phyloP scores from a whole-genome alignment of 2,888 invertebrate genomes.

The Ferrisia virgata region DNA sequence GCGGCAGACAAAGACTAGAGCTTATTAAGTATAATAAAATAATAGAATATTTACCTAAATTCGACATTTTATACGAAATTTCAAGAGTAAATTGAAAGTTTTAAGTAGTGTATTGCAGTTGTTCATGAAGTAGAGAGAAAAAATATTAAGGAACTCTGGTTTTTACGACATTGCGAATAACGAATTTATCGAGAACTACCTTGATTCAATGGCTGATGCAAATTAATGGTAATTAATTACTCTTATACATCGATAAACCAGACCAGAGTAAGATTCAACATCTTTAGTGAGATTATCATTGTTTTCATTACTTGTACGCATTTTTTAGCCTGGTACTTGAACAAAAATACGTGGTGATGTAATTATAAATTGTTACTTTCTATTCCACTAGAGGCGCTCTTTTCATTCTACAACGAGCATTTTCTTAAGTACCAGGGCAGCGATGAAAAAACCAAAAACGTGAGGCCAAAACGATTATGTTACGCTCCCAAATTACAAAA shows the following conservation, averaged over 20 bases:
- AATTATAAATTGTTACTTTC: too few species aligned
- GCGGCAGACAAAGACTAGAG: constrained; percentile 20
- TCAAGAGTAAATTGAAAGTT: not conserved
- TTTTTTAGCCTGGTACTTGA: too few species aligned
- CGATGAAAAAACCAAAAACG: too few species aligned
- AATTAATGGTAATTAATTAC: not conserved
- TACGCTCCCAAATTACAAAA: too few species aligned
- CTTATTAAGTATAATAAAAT: not conserved
- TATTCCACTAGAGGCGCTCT: too few species aligned
- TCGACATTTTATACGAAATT: not conserved
- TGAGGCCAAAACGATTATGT: too few species aligned
- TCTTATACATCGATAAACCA: not conserved
- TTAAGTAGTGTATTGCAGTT: not conserved
- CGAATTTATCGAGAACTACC: not conserved
- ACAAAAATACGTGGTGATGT: too few species aligned
- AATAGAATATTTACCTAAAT: not conserved
- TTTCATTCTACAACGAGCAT: too few species aligned
- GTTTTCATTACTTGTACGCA: too few species aligned
- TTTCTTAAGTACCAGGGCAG: too few species aligned
- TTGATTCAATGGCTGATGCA: not conserved
- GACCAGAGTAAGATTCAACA: too few species aligned
- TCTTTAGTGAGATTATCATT: too few species aligned
- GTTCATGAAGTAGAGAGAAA: not conserved
- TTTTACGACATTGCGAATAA: not conserved
- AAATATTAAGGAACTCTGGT: not conserved